Conservation (phyloP, 2,797 vertebrate species). For the Ctenopoma kingsleyae region DNA sequence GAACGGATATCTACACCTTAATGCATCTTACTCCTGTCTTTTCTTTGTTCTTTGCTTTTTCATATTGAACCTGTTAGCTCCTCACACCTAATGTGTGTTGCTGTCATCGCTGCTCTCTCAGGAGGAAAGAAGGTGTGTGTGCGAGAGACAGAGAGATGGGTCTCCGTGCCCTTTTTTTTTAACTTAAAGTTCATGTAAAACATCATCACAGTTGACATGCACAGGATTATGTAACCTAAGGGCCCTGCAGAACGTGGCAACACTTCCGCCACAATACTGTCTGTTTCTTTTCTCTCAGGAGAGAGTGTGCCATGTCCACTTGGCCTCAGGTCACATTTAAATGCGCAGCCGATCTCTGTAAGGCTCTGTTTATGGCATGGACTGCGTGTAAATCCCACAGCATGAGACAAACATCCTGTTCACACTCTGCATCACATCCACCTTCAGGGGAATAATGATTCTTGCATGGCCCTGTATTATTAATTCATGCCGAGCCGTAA, state of each 20-base stretch:
- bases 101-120: slow-evolving; percentile 7
- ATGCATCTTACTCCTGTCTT: slow-evolving; percentile 15
- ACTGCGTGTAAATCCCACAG: slow-evolving; percentile 38
- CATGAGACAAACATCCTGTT: slow-evolving; percentile 56
- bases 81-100: neutral
- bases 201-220: slow-evolving; percentile 42
- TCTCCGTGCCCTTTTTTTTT: slow-evolving; percentile 7
- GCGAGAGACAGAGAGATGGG: neutral
- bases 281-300: slow-evolving; percentile 20
- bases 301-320: slow-evolving; percentile 18
- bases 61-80: slow-evolving; percentile 13
- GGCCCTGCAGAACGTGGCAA: slow-evolving; percentile 20
- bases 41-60: slow-evolving; percentile 27
- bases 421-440: slow-evolving; percentile 40
- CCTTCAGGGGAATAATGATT: slow-evolving; percentile 43
- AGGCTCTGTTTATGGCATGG: neutral
- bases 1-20: slow-evolving; percentile 20
- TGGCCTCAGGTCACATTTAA: slow-evolving; percentile 49
- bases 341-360: slow-evolving; percentile 11
- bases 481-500: slow-evolving; percentile 64
- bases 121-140: slow-evolving; percentile 2
- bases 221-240: slow-evolving; percentile 36
- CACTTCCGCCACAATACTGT: slow-evolving; percentile 18
- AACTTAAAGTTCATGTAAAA: slow-evolving; percentile 31
- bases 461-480: slow-evolving; percentile 47